Conservation (phyloP, 2,113 vertebrate genomes). For the Cacatua alba region DNA sequence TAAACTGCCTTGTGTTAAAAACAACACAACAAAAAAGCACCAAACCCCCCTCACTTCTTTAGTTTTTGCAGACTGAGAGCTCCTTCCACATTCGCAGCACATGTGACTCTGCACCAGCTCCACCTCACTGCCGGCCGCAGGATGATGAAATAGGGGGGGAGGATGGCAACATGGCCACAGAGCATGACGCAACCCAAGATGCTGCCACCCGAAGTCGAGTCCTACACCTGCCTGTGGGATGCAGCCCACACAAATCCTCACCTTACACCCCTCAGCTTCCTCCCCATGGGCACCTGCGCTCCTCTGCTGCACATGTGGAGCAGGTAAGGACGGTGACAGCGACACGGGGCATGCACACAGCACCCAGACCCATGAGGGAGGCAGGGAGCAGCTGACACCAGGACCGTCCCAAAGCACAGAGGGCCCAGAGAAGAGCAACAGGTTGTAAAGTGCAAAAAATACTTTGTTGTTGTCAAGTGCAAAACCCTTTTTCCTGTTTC, state of each 20-base stretch:
- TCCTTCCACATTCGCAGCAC: neutral
- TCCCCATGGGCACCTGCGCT: rapidly evolving
- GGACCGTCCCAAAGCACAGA: neutral
- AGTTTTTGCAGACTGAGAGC: neutral
- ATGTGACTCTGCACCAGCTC: neutral
- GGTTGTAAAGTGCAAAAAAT: neutral
- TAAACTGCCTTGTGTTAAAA: neutral
- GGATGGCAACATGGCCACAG: neutral
- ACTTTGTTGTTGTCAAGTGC: neutral
- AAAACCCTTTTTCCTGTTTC: slow-evolving; percentile 30
- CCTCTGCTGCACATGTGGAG: neutral
- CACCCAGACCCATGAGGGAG: neutral
- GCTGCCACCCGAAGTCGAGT: rapidly evolving
- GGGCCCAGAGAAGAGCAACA: neutral
- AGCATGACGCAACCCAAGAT: neutral
- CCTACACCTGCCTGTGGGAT: neutral
- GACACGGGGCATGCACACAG: neutral
- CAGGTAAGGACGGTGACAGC: neutral
- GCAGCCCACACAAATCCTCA: neutral
- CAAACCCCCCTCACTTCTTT: neutral
- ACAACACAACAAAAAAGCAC: neutral
- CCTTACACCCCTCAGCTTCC: neutral
- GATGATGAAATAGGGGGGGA: slow-evolving; percentile 32
- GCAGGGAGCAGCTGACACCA: rapidly evolving
- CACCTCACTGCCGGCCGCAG: neutral